These are phyloP conservation scores for Ciconia nigra DNA, from an alignment of 2,797 vertebrate genomes.

Conservation along the genomic window DNA sequence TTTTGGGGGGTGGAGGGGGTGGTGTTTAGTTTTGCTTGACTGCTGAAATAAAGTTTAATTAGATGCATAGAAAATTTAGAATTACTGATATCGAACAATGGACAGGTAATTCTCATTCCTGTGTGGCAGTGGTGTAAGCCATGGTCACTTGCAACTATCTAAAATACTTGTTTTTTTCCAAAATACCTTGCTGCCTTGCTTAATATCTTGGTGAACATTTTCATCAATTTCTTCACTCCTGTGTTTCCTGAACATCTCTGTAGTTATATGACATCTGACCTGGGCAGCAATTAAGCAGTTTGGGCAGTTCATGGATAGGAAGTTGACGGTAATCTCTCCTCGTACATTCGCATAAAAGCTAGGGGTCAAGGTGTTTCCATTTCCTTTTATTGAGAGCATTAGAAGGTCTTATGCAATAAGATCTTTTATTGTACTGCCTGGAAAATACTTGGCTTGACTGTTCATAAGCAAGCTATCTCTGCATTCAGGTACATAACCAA, in stretches of 20 bases:
- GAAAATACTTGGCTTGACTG: neutral
- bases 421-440: neutral
- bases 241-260: neutral
- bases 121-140: neutral
- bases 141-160: neutral
- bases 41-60: neutral
- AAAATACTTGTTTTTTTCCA: neutral
- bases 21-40: neutral
- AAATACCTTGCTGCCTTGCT: neutral
- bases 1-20: accelerated
- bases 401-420: neutral
- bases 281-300: neutral
- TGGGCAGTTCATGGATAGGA: neutral
- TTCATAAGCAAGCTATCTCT: neutral
- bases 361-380: neutral
- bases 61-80: neutral
- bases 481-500: neutral
- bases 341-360: neutral
- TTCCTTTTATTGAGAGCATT: neutral
- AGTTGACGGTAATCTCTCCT: neutral
- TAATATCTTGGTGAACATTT: neutral
- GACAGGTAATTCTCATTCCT: neutral
- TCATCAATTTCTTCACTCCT: neutral
- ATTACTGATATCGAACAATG: neutral
- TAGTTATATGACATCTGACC: neutral